These are phyloP conservation scores for Notoglanidium macrostoma DNA, from an alignment of 2,797 vertebrate genomes.

Conservation along the genomic window DNA sequence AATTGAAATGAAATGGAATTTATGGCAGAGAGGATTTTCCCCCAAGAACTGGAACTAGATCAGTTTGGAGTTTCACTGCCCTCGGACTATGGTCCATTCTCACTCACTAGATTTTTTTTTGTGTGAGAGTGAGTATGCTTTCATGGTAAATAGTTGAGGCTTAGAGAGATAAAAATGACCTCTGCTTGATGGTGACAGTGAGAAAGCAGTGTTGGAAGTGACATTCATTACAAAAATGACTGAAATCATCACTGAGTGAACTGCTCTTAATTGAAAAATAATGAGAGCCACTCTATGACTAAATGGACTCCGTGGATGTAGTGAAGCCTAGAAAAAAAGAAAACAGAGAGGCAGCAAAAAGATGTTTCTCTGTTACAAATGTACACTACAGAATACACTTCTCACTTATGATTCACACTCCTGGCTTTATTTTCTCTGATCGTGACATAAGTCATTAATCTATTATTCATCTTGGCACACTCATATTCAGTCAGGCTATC, in stretches of 20 bases:
- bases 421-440: neutral
- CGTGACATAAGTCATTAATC: neutral
- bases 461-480: neutral
- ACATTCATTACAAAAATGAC: conserved; percentile 41
- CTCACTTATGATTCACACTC: neutral
- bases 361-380: neutral
- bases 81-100: conserved; percentile 11
- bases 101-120: neutral
- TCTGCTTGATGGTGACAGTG: conserved; percentile 5
- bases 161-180: conserved; percentile 2
- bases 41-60: conserved; percentile 60
- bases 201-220: conserved; percentile 12
- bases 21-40: conserved; percentile 61
- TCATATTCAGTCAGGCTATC: neutral
- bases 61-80: conserved; percentile 28
- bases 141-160: conserved; percentile 11
- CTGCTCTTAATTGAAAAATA: conserved; percentile 70
- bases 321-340: conserved; percentile 10
- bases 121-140: neutral
- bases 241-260: conserved; percentile 64
- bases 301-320: conserved; percentile 71
- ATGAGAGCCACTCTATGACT: conserved; percentile 66
- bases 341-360: neutral
- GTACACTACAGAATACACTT: neutral
- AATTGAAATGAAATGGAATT: conserved; percentile 74